Base-by-base conservation (phyloP, 2,888 invertebrate species). In the Athripsodes cinereus region DNA sequence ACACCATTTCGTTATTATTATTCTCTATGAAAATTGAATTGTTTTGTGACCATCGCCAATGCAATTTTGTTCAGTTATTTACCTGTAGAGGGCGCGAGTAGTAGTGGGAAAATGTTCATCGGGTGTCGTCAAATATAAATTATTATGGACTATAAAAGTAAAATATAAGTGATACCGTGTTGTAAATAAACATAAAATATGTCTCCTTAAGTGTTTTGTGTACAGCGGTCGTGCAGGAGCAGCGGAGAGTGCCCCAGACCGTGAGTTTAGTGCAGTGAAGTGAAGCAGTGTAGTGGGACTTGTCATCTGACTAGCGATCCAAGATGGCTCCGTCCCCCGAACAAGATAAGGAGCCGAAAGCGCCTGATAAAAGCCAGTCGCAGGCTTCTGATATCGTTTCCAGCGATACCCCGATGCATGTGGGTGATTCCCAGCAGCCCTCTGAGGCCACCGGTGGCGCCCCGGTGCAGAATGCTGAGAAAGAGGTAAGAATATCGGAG, bases 301-400 rank as follows among this genome's bases (percentile, higher is more conserved):
- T 76, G 77, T 78, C 78, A 78, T 78, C 78, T 78, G 78, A 77
- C 76, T 78, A 72, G 72, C 77, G 76, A 78, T 76, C 75, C 80
- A 84, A 84, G 79, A 87, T 87, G 87, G 86, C 86, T 81, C 86
- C 87, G 79, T 84, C 85, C 75, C 87, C 87, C 76, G 85, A 86
- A 75, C 83, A 86, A 78, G 85, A 85, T 78, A 84, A 82, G 78
- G 84, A 86, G 80, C 85, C 86, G 65, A 86, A 87, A 78, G 85
- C 86, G 71, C 86, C 86, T 68, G 86, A 87, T 76, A 86, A 86
- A 83, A 74, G 72, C 74, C 70, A 70, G 65, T 70, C 73, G 67
- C 72, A 68, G 67, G 70, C 71, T 66, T 68, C 71, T 63, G 71
- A 69, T 67, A 76, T 81, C 66, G 81, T 80, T 69, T 72, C 76